Percentiles rank a stretch among this genome's conserved stretches.
Conservation (phyloP, 1,140 invertebrate genomes). For the Tenebrio molitor region DNA sequence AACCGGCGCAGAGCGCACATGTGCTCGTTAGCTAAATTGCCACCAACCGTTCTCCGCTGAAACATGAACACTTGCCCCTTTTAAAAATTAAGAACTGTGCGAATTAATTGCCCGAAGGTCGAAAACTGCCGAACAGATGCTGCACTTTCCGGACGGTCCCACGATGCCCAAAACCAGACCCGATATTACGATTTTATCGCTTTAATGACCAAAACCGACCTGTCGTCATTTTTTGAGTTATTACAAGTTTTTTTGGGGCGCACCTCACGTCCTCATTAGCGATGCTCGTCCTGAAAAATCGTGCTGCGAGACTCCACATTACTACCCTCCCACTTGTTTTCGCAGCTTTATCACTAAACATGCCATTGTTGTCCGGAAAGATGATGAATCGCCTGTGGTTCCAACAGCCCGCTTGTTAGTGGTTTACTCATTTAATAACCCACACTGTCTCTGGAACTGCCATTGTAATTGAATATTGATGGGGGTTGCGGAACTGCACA, state of each 20-base stretch:
- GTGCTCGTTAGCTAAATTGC: slow-evolving; percentile 12
- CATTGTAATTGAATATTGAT: slow-evolving; percentile 40
- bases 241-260: not conserved
- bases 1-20: not conserved
- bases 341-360: slow-evolving; percentile 38
- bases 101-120: not conserved
- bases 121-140: slow-evolving; percentile 21
- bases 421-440: slow-evolving; percentile 36
- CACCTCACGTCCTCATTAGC: slow-evolving; percentile 26
- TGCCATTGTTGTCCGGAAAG: slow-evolving; percentile 40
- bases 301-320: slow-evolving; percentile 22
- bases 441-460: slow-evolving; percentile 41
- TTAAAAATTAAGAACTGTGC: slow-evolving; percentile 1
- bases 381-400: slow-evolving; percentile 42
- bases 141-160: too few relatives aligned
- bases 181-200: slow-evolving; percentile 25
- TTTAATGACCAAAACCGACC: not conserved
- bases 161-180: not conserved
- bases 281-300: slow-evolving; percentile 11
- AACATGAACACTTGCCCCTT: slow-evolving; percentile 5
- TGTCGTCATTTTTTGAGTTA: slow-evolving; percentile 7
- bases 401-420: slow-evolving; percentile 37
- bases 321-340: slow-evolving; percentile 34
- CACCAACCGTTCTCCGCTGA: slow-evolving; percentile 10
- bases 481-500: slow-evolving; percentile 20